phyloP scores from a whole-genome alignment of 2,888 invertebrate genomes.

The Julus scanicus region DNA sequence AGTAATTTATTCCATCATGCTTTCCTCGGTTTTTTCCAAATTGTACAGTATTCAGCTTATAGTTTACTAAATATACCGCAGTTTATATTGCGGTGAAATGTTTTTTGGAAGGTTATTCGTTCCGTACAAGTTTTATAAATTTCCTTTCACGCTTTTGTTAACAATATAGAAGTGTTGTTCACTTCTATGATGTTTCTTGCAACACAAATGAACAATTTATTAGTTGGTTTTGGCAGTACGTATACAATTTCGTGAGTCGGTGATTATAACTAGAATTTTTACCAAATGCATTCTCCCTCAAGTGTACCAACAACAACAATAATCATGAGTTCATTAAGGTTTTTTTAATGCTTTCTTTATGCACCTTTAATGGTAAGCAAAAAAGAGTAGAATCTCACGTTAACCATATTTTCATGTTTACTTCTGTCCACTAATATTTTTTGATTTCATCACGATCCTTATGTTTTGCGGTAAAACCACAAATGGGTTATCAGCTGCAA shows the following conservation, averaged over 20 bases:
- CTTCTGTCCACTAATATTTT: background rate
- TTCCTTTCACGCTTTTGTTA: background rate
- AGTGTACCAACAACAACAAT: background rate
- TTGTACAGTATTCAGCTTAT: background rate
- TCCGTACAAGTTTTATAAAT: background rate
- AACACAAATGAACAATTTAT: background rate
- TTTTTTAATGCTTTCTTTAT: background rate
- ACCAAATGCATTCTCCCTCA: background rate
- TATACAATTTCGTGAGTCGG: background rate
- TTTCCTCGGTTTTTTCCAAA: background rate
- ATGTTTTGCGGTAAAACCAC: constrained; percentile 18
- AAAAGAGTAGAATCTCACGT: background rate
- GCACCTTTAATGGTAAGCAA: constrained; percentile 5
- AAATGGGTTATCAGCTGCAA: constrained; percentile 8
- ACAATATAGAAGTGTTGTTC: background rate
- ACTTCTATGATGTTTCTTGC: background rate
- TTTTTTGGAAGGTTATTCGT: background rate
- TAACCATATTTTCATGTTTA: background rate
- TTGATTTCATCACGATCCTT: constrained; percentile 13
- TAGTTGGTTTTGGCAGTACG: background rate
- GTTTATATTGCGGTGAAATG: background rate
- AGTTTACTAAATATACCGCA: background rate
- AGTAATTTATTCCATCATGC: background rate
- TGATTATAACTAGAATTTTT: background rate
- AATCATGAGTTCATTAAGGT: constrained; percentile 10